Evolutionary conservation across 2,113 vertebrate genomes (phyloP), one percentile per base, ranked within the genome.

Genomic region (Cervus canadensis): DNA sequence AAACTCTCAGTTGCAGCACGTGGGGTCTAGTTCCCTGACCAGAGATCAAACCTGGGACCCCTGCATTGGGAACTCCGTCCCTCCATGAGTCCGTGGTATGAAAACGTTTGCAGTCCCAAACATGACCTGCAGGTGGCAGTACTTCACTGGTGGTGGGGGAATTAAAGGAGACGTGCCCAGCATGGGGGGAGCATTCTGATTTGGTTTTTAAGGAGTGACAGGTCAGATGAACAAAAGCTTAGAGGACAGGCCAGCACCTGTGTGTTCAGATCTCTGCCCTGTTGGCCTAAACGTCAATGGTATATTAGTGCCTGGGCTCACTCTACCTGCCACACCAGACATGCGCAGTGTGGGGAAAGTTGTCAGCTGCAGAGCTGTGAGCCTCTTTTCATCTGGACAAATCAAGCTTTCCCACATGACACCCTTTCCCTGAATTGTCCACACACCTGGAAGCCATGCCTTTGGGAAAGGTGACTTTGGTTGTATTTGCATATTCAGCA

Each of bases 151-250:
- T 17, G 71, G 19, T 4, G n/a, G 48, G 16, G 71, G 6, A 8
- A 0, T 28, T 36, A 4, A 30, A 91, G 60, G n/a, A n/a, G n/a
- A 52, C 3, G 30, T 17, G 5, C 9, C 74, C 60, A 8, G 33
- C 12, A 19, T 0, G 2, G 21, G 25, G 56, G 5, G 6, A 57
- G 8, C 21, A n/a, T 54, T 57, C 52, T 5, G 15, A 40, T 76
- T 91, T 92, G 45, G 40, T 81, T 43, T 96, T 86, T 45, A 93
- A 94, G 30, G 36, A 74, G 2, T 12, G 8, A 45, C 30, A 71
- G 19, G 25, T 60, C 59, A 59, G 54, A 5, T 48, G 57, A 15
- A 33, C 33, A 40, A 60, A 76, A 60, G 23, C 36, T 62, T 79
- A 28, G 54, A 36, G 45, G 26, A 50, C 40, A 14, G 36, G 76